A percentile compares a stretch with the other conserved stretches of the same genome.
phyloP scores from a whole-genome alignment of 2,113 vertebrate genomes.

The Daphoenositta chrysoptera region DNA sequence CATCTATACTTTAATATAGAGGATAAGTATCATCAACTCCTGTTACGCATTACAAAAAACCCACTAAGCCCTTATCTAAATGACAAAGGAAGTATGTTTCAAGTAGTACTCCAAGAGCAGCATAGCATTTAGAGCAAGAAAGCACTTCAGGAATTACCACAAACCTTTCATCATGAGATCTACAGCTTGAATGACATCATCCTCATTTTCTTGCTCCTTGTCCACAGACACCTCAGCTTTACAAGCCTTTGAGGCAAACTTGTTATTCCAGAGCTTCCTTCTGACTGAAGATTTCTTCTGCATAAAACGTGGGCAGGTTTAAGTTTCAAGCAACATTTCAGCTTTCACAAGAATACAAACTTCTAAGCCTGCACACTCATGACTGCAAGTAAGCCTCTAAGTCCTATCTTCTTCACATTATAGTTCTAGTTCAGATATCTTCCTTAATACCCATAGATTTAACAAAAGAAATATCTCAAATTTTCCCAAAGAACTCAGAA shows the following conservation, averaged over 20 bases:
- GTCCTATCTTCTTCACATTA: background rate
- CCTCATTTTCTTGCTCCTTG: slow-evolving; percentile 74
- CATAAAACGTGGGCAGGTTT: background rate
- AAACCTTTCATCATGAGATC: slow-evolving; percentile 89
- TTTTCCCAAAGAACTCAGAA: background rate
- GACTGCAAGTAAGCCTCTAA: background rate
- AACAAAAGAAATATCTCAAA: background rate
- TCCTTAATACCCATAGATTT: background rate
- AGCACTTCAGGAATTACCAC: background rate
- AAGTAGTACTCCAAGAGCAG: background rate
- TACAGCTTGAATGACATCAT: slow-evolving; percentile 69
- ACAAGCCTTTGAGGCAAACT: slow-evolving; percentile 73
- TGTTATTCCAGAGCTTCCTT: slow-evolving; percentile 80
- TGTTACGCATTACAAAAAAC: background rate
- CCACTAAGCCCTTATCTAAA: background rate
- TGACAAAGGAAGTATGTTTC: background rate
- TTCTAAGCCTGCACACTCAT: background rate
- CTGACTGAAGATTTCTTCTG: slow-evolving; percentile 75
- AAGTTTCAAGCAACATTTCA: background rate
- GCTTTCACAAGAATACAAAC: background rate
- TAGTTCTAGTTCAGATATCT: background rate
- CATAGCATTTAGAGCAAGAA: background rate
- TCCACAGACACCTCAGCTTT: slow-evolving; percentile 73
- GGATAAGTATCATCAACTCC: background rate
- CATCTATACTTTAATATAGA: background rate